Evolutionary conservation across 37 sponge, comb jelly and placozoan species (phyloP).

Genomic region (Ephydatia muelleri): DNA sequence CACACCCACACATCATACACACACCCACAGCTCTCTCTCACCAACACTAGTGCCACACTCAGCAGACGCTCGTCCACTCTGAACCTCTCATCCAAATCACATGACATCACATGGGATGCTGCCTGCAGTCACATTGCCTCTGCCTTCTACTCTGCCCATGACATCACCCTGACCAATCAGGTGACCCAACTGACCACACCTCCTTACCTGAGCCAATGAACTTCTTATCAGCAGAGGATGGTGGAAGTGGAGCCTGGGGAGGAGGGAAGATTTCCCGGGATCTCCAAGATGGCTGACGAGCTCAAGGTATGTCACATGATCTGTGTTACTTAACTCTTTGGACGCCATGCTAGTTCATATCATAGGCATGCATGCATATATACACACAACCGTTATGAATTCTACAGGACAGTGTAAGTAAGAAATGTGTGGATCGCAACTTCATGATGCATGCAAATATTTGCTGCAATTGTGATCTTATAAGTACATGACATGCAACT

Average conservation of each 20-base stretch:
- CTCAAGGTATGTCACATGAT: slow-evolving; percentile 15
- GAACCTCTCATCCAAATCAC: slow-evolving; percentile 23
- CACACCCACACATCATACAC: neutral
- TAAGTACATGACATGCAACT: neutral
- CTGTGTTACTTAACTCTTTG: neutral
- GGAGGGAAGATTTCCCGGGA: slow-evolving; percentile 40
- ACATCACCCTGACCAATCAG: slow-evolving; percentile 10
- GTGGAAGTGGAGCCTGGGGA: slow-evolving; percentile 35
- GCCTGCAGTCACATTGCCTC: slow-evolving; percentile 34
- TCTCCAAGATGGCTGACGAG: slow-evolving; percentile 18
- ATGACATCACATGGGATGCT: slow-evolving; percentile 3
- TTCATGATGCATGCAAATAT: too few species aligned
- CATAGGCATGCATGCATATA: too few species aligned
- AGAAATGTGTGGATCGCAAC: too few species aligned
- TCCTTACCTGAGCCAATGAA: too few species aligned
- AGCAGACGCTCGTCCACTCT: slow-evolving; percentile 40
- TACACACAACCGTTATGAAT: too few species aligned
- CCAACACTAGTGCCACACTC: slow-evolving; percentile 52
- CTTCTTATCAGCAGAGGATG: slow-evolving; percentile 4
- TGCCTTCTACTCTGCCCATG: slow-evolving; percentile 50
- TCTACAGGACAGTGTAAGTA: too few species aligned
- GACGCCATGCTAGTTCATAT: too few species aligned
- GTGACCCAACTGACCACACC: too few species aligned
- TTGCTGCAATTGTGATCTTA: too few species aligned
- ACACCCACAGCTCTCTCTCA: slow-evolving; percentile 19